phyloP scores from a whole-genome alignment of 1,140 invertebrate genomes.

The Drosophila trapezifrons region DNA sequence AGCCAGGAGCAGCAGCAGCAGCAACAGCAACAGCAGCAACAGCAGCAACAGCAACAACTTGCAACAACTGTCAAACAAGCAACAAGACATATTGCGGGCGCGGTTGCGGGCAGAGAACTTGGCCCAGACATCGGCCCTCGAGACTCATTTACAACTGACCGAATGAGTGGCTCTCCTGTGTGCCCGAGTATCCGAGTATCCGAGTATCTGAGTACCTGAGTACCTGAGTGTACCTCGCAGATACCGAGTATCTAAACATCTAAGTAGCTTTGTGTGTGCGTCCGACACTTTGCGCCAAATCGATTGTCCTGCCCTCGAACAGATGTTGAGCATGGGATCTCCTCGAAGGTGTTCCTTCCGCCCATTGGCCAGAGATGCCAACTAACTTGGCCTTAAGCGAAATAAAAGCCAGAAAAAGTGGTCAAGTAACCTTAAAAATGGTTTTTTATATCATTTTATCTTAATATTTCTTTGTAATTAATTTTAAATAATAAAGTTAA shows the following conservation, averaged over 20 bases:
- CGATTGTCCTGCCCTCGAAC: constrained; percentile 74
- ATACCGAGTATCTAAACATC: constrained; percentile 34
- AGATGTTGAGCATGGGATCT: constrained; percentile 75
- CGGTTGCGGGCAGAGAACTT: constrained; percentile 53
- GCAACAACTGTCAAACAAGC: constrained; percentile 83
- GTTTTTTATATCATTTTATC: too few relatives aligned
- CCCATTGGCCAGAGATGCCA: constrained; percentile 34
- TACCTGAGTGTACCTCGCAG: constrained; percentile 3
- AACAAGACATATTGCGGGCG: constrained; percentile 82
- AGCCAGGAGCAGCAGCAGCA: constrained; percentile 21
- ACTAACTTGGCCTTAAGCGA: constrained; percentile 2
- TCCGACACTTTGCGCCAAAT: constrained; percentile 73
- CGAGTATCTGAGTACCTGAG: neutral
- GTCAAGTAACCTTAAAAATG: too few relatives aligned
- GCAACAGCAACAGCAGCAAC: constrained; percentile 16
- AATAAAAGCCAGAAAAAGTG: neutral
- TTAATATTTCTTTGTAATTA: too few relatives aligned
- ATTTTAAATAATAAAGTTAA: too few relatives aligned
- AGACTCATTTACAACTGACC: constrained; percentile 79
- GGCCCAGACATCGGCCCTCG: constrained; percentile 49
- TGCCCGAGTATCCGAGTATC: constrained; percentile 7
- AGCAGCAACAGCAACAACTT: constrained; percentile 39
- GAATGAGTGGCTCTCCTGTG: constrained; percentile 33
- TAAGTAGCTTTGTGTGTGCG: constrained; percentile 33
- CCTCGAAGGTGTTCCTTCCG: constrained; percentile 69